Evolutionary conservation across 2,113 vertebrate species (phyloP), one percentile per base, ranked within the genome.

Genomic region (Strix aluco): DNA sequence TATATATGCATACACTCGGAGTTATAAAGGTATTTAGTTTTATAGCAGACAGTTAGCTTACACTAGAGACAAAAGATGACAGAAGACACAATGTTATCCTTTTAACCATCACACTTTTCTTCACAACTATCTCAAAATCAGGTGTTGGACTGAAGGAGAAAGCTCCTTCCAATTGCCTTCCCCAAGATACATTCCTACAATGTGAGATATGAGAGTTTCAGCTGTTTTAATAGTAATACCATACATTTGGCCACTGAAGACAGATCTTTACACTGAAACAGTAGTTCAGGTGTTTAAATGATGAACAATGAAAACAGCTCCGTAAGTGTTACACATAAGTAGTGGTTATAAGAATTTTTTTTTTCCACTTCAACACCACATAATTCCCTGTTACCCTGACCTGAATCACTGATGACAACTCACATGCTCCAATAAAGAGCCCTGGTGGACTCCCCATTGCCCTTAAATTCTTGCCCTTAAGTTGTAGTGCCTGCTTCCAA

Each of bases 241-340:
- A 30, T 11, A 40, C 1, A 0, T 71, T 49, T 55, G 54, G 51
- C 5, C 32, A 36, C 63, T 62, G 47, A 65, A 81, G 13, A 71
- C n/a, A 62, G 32, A 85, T 10, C 16, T 92, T 26, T 51, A 63
- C 38, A 63, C 5, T 38, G 17, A 47, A 87, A 62, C 61, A 40
- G 38, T 6, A 80, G 62, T 32, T 52, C 59, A 86, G 38, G 11
- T 77, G 34, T 78, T 92, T 66, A 83, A 72, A 80, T 9, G 32
- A 7, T 58, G 51, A 90, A 70, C 59, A 61, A 80, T 17, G 25
- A 70, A 66, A 81, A 81, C 42, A 70, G 9, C 23, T 58, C 46
- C 0, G 0, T 14, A 46, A 78, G 32, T 3, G 6, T 55, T 86
- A 66, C 77, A 66, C 15, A 0, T 40, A 73, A 65, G 10, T 7